These are phyloP conservation scores for Drosophila putrida DNA, from an alignment of 2,888 invertebrate species.

Conservation along the genomic window DNA sequence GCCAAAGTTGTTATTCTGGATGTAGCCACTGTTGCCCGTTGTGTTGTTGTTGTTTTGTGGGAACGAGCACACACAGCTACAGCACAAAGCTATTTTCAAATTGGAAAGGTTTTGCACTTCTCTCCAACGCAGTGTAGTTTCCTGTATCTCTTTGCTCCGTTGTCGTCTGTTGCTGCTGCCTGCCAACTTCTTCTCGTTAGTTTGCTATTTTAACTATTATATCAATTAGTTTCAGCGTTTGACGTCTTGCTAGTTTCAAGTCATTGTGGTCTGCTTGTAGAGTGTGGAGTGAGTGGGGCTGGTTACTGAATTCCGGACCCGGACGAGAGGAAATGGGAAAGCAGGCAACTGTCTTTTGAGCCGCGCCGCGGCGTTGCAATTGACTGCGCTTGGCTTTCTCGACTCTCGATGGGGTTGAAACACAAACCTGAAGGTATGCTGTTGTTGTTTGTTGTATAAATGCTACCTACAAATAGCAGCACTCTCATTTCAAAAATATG, in stretches of 20 bases:
- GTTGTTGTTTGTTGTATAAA: slow-evolving; percentile 15
- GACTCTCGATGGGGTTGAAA: slow-evolving; percentile 46
- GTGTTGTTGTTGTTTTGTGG: slow-evolving; percentile 58
- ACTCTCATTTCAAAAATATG: slow-evolving; percentile 69
- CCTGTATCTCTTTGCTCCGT: slow-evolving; percentile 37
- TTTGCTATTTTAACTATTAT: slow-evolving; percentile 80
- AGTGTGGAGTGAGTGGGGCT: too few species aligned
- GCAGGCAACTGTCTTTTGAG: slow-evolving; percentile 26
- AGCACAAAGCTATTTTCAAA: slow-evolving; percentile 73
- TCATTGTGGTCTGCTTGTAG: slow-evolving; percentile 28
- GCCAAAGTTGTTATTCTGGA: slow-evolving; percentile 3
- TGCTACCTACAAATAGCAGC: slow-evolving; percentile 31
- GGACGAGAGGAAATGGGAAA: slow-evolving; percentile 48
- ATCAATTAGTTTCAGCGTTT: slow-evolving; percentile 77
- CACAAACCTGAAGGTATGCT: slow-evolving; percentile 17
- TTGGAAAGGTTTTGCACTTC: slow-evolving; percentile 80
- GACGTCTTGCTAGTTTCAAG: slow-evolving; percentile 60
- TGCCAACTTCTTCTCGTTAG: slow-evolving; percentile 71
- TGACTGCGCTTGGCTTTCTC: slow-evolving; percentile 68
- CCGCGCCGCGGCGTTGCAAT: slow-evolving; percentile 63
- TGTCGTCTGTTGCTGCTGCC: slow-evolving; percentile 12
- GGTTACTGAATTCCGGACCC: slow-evolving; percentile 32
- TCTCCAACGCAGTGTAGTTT: slow-evolving; percentile 62
- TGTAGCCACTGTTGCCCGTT: slow-evolving; percentile 33
- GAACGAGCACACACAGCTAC: slow-evolving; percentile 74